Base-by-base conservation (phyloP, 2,113 vertebrate genomes). In the Spea bombifrons region DNA sequence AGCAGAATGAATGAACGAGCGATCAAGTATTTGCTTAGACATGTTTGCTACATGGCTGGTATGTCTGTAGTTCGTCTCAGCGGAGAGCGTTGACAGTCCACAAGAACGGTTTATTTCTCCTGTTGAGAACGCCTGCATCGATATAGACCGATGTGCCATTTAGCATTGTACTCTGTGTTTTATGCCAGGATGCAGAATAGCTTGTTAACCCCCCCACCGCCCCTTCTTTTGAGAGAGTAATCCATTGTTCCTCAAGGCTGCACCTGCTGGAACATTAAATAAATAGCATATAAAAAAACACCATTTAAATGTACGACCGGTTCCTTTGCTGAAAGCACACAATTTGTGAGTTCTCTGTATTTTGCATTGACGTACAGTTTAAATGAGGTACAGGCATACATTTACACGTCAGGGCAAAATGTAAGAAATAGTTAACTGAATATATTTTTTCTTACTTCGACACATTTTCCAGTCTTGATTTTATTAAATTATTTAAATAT, bases 21-120 rank as follows among this genome's bases (percentile, higher is more conserved):
- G 30, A 16, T 75, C 53, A 66, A 75, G 17, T 48, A 61, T 75
- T 55, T 75, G 43, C 47, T 68, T 70, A 3, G 1, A 61, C 15
- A 2, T 30, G 43, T 46, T 17, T 30, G 61, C 5, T 64, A 5
- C 8, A 66, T 5, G 57, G 44, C 6, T 5, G 12, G 55, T 52
- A 4, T 67, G 64, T 3, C 16, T 76, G 44, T 6, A 48, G 13
- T 30, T 0, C n/a, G 8, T 76, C 50, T 17, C 9, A 47, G 9
- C n/a, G 4, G 61, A 3, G 61, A 3, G 61, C 17, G 7, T 64
- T 30, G 61, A 13, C n/a, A 64, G 61, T 64, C 45, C 3, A 2
- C 43, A 68, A 57, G 64, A 3, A n/a, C 30, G 16, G 15, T 57
- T n/a, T 17, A 9, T 30, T 43, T 53, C 9, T 47, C n/a, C 59